phyloP scores from a whole-genome alignment of 2,797 vertebrate species.

The Neoniphon sammara region DNA sequence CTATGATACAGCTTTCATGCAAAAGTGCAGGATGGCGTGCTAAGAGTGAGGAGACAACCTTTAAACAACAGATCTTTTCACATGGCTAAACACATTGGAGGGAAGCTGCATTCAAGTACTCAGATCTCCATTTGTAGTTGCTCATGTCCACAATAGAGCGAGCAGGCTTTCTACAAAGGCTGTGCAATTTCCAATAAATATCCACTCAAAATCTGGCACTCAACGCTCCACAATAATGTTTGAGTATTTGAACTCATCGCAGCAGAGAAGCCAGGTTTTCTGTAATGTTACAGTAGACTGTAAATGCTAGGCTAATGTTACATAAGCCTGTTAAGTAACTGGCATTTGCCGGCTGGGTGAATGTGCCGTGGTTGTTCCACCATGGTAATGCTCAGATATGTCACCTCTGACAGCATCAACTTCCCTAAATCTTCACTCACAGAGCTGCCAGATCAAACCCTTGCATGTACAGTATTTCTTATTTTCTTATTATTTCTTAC shows the following conservation, averaged over 20 bases:
- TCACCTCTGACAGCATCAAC: constrained; percentile 6
- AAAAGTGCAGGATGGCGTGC: constrained; percentile 40
- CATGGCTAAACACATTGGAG: constrained; percentile 27
- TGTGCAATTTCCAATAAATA: neutral
- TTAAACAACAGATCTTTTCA: constrained; percentile 32
- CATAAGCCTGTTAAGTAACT: constrained; percentile 63
- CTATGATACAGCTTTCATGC: constrained; percentile 57
- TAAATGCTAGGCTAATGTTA: constrained; percentile 48
- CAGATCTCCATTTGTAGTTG: neutral
- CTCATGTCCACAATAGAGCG: neutral
- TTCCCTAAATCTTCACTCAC: neutral
- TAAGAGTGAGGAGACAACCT: constrained; percentile 27
- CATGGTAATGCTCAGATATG: neutral
- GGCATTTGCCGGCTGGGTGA: constrained; percentile 44
- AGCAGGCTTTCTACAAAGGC: neutral
- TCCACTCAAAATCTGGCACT: neutral
- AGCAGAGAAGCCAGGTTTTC: constrained; percentile 7
- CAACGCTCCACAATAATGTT: neutral
- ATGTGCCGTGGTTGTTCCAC: constrained; percentile 26
- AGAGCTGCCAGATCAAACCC: constrained; percentile 5
- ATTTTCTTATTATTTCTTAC: neutral
- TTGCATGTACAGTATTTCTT: neutral
- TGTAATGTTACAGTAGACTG: constrained; percentile 31
- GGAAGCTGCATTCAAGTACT: constrained; percentile 25
- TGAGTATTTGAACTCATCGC: neutral